Evolutionary conservation across 2,113 vertebrate species (phyloP).

Genomic region (Bostrychus sinensis): DNA sequence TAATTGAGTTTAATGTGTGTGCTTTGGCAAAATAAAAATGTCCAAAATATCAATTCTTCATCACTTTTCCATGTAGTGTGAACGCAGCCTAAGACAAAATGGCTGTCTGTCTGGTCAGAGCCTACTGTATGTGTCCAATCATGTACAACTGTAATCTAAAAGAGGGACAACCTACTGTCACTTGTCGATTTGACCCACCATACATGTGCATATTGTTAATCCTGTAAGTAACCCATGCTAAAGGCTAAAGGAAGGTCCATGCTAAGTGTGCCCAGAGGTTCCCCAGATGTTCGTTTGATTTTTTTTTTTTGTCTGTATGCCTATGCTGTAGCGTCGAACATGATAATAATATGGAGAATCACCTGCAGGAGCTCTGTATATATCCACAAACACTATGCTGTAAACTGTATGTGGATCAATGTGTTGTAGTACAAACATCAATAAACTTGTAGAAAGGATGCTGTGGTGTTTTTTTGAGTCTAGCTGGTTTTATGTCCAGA

Average conservation of each 20-base stretch:
- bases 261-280: constrained; percentile 57
- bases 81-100: constrained; percentile 11
- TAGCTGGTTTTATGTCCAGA: background rate
- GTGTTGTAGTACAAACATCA: constrained; percentile 73
- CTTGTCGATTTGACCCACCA: constrained; percentile 69
- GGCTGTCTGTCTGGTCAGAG: constrained; percentile 46
- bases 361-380: constrained; percentile 66
- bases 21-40: too few species aligned
- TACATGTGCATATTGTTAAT: constrained; percentile 74
- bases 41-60: background rate
- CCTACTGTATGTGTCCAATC: constrained; percentile 49
- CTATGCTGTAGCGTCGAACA: constrained; percentile 65
- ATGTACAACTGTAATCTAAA: constrained; percentile 29
- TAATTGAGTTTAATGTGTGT: too few species aligned
- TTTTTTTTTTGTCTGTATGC: constrained; percentile 55
- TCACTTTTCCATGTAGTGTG: background rate
- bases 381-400: constrained; percentile 68
- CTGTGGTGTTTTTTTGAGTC: constrained; percentile 7
- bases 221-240: constrained; percentile 69
- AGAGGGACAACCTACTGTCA: constrained; percentile 45
- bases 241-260: constrained; percentile 40
- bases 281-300: constrained; percentile 62
- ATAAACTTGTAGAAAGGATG: constrained; percentile 73
- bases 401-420: constrained; percentile 67
- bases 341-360: constrained; percentile 55